Base-by-base conservation (phyloP, 2,797 vertebrate species). In the Enteromius afrohamiltoni region DNA sequence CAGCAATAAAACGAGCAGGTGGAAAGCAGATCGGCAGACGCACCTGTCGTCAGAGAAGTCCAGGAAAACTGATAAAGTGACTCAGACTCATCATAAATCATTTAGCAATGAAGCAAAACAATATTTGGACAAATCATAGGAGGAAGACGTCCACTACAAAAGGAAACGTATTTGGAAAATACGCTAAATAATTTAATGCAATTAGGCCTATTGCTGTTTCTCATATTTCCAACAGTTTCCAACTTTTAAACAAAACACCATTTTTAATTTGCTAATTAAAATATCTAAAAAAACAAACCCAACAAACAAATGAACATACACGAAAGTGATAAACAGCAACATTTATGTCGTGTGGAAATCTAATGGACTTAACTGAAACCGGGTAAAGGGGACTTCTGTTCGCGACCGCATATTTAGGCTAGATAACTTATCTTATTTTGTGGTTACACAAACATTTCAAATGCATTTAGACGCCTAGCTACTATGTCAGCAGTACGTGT, bases 1-100 rank as follows among this genome's bases (percentile, higher is more conserved):
- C 92, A 78, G 91, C 89, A 91, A 93, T 96, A 96, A 96, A 96
- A 93, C 6, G 88, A 93, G 92, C 95, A 96, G 95, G 93, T 96
- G 95, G 92, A 89, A 93, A 92, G 87, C 92, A 83, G 85, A 91
- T 68, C 70, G 26, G 73, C 85, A 85, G 91, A 88, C 92, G 90
- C 95, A 95, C 94, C 95, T 95, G 94, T 91, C 91, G 83, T 29
- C 84, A 14, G 82, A 80, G 83, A 82, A 84, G 88, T 87, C 77
- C 83, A 68, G 64, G 86, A 86, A 88, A 92, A 92, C 91, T 83
- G 94, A 93, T 92, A 91, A 91, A 88, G 86, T 80, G 85, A 89
- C 91, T 75, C 76, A 31, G 84, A 80, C 40, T 16, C 88, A 86
- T 87, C 88, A 91, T 93, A 87, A 93, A 91, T 92, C 90, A 91